Percentiles rank a stretch among this genome's conserved stretches.
These are phyloP conservation scores for Schrankia costaestrigalis DNA, from an alignment of 2,888 invertebrate species.

Conservation along the genomic window DNA sequence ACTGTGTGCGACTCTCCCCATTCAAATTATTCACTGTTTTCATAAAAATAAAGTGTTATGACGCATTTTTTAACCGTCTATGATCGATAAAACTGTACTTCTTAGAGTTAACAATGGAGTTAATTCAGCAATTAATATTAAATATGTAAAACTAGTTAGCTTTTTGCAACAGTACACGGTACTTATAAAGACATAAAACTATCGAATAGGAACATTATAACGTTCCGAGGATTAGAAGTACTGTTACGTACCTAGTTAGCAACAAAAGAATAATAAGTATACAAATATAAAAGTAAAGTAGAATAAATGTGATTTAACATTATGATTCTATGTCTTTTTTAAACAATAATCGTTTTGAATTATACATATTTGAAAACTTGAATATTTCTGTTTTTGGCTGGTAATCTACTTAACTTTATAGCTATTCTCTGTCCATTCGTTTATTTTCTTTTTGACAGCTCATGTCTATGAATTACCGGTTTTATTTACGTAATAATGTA, in stretches of 20 bases:
- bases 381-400: no score
- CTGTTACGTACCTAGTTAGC: conserved; percentile 7
- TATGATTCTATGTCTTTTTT: not conserved
- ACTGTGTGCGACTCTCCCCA: conserved; percentile 33
- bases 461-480: no score
- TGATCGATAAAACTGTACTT: conserved; percentile 24
- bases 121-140: conserved; percentile 24
- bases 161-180: conserved; percentile 12
- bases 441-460: no score
- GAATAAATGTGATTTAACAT: no score
- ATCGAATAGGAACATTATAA: conserved; percentile 12
- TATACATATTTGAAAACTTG: not conserved
- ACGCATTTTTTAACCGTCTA: conserved; percentile 27
- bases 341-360: not conserved
- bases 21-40: conserved; percentile 39
- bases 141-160: conserved; percentile 11
- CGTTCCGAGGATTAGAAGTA: conserved; percentile 3
- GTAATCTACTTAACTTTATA: no score
- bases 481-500: no score
- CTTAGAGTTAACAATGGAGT: conserved; percentile 17
- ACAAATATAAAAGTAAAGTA: not conserved
- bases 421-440: no score
- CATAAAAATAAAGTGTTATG: conserved; percentile 38
- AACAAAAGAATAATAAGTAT: conserved; percentile 3
- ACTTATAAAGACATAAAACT: conserved; percentile 12